Conservation (phyloP, 2,888 invertebrate genomes). For the Holacanthella duospinosa region DNA sequence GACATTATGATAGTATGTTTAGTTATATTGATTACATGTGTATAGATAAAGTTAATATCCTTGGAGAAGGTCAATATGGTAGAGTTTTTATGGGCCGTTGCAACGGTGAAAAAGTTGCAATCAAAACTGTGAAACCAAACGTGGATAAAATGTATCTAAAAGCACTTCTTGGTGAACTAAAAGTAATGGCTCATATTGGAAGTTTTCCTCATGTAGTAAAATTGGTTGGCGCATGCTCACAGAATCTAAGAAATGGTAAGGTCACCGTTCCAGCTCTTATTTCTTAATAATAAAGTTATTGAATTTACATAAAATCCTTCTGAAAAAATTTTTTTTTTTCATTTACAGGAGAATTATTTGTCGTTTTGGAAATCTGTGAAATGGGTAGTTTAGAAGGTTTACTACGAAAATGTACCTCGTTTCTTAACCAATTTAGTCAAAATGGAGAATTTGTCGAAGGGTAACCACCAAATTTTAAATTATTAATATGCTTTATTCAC, state of each 20-base stretch:
- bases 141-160: constrained; percentile 4
- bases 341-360: not conserved
- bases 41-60: not conserved
- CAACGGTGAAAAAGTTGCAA: not conserved
- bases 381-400: not conserved
- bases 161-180: constrained; percentile 1
- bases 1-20: not conserved
- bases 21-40: no score
- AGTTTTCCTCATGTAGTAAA: constrained; percentile 1
- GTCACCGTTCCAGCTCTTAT: not conserved
- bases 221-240: constrained; percentile 7
- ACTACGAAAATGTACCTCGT: not conserved
- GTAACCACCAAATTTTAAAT: not conserved
- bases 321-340: not conserved
- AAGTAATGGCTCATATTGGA: constrained; percentile 5
- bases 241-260: constrained; percentile 1
- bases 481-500: not conserved
- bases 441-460: not conserved
- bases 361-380: constrained; percentile 5
- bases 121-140: constrained; percentile 8
- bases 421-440: not conserved
- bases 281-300: no score
- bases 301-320: no score
- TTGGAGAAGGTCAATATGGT: constrained; percentile 7
- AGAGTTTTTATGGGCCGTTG: constrained; percentile 1